phyloP scores from a whole-genome alignment of 2,113 vertebrate genomes.

The Sterrhoptilus dennistouni region DNA sequence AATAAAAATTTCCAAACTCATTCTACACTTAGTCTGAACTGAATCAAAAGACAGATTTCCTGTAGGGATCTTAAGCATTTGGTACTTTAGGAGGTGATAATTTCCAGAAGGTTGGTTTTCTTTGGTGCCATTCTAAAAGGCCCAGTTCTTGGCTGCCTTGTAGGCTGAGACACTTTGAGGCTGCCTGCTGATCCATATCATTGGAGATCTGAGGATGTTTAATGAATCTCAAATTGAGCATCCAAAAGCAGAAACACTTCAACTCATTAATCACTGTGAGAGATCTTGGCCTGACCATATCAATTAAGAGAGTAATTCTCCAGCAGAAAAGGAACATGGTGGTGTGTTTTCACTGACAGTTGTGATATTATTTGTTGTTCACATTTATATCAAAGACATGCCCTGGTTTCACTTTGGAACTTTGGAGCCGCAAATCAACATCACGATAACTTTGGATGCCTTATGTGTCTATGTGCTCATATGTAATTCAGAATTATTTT shows the following conservation, averaged over 20 bases:
- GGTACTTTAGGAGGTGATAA: neutral
- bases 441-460: neutral
- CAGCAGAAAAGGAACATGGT: neutral
- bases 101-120: neutral
- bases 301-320: neutral
- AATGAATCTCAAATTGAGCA: neutral
- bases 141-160: neutral
- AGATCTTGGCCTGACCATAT: neutral
- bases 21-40: neutral
- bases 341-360: neutral
- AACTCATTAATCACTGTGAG: neutral
- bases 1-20: neutral
- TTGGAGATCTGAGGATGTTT: neutral
- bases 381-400: neutral
- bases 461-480: neutral
- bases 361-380: neutral
- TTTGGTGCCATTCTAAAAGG: neutral
- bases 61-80: neutral
- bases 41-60: neutral
- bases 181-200: neutral
- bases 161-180: neutral
- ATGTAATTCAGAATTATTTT: neutral
- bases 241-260: neutral
- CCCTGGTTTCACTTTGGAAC: neutral
- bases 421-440: neutral